A percentile compares a stretch with the other conserved stretches of the same genome.
phyloP scores from a whole-genome alignment of 2,888 invertebrate species.

The Drosophila rubida region DNA sequence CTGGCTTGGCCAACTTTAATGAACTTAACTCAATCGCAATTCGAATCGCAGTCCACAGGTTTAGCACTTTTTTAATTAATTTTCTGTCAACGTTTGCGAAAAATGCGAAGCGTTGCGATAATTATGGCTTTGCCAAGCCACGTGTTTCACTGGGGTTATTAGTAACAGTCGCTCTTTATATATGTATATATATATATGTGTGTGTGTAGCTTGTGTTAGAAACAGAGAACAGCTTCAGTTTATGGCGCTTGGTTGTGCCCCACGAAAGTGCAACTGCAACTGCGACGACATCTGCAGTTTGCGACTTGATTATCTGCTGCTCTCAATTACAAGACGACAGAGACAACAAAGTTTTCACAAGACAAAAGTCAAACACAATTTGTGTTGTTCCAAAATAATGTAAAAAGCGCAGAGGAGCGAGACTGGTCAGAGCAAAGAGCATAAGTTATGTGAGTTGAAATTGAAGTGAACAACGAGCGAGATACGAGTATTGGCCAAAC shows the following conservation, averaged over 20 bases:
- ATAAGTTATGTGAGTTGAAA: constrained; percentile 30
- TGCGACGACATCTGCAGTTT: constrained; percentile 36
- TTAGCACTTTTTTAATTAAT: constrained; percentile 69
- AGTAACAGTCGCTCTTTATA: constrained; percentile 60
- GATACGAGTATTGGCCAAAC: constrained; percentile 38
- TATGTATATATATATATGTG: constrained; percentile 47
- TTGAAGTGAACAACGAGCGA: constrained; percentile 30
- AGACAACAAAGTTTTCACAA: constrained; percentile 36
- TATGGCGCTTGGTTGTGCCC: constrained; percentile 31
- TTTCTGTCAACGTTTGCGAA: constrained; percentile 76
- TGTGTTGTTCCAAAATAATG: constrained; percentile 18
- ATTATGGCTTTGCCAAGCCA: constrained; percentile 54
- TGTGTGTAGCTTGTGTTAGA: constrained; percentile 41
- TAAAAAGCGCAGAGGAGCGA: constrained; percentile 8
- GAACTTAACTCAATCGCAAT: constrained; percentile 48
- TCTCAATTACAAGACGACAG: constrained; percentile 50
- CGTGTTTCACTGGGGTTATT: constrained; percentile 70
- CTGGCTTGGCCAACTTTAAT: constrained; percentile 42
- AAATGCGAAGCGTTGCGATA: constrained; percentile 46
- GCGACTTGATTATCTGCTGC: constrained; percentile 58
- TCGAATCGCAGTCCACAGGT: constrained; percentile 23
- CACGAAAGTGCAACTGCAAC: constrained; percentile 2
- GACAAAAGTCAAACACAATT: constrained; percentile 44
- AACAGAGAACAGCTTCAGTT: constrained; percentile 32
- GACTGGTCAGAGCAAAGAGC: constrained; percentile 37